These are phyloP conservation scores for Selene dorsalis DNA, from an alignment of 2,797 vertebrate genomes.

Conservation along the genomic window DNA sequence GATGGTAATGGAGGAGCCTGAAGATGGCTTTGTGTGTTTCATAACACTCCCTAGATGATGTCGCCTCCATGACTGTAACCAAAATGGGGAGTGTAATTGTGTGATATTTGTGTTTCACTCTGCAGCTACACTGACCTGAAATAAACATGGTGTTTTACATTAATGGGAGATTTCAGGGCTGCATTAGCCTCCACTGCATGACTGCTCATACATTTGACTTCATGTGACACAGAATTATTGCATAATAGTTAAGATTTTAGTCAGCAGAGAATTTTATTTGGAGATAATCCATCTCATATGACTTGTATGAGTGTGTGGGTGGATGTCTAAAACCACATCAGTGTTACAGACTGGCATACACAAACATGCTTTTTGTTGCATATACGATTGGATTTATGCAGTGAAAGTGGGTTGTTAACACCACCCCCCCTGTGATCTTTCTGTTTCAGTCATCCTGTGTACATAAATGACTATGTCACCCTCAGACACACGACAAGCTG, in stretches of 20 bases:
- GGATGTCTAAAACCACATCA: constrained; percentile 8
- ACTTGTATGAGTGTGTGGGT: constrained; percentile 17
- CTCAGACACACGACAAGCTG: neutral
- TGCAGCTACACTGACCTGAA: neutral
- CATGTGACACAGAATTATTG: neutral
- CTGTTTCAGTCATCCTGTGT: neutral
- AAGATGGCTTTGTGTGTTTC: constrained; percentile 70
- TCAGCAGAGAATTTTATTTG: constrained; percentile 9
- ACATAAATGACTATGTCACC: neutral
- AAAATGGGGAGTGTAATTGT: constrained; percentile 41
- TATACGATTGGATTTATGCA: neutral
- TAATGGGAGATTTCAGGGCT: neutral
- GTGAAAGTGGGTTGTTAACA: neutral
- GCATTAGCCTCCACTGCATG: neutral
- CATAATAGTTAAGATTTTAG: neutral
- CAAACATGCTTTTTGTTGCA: neutral
- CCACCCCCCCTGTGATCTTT: neutral
- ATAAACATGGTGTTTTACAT: constrained; percentile 14
- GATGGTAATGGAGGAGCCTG: constrained; percentile 50
- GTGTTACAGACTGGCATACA: neutral
- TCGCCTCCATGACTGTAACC: constrained; percentile 60
- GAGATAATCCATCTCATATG: constrained; percentile 34
- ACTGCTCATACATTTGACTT: neutral
- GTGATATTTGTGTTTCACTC: constrained; percentile 29
- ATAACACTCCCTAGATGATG: constrained; percentile 67